A percentile compares a stretch with the other conserved stretches of the same genome.
These are phyloP conservation scores for Rhynchomys soricoides DNA, from an alignment of 2,113 vertebrate genomes.

Conservation along the genomic window DNA sequence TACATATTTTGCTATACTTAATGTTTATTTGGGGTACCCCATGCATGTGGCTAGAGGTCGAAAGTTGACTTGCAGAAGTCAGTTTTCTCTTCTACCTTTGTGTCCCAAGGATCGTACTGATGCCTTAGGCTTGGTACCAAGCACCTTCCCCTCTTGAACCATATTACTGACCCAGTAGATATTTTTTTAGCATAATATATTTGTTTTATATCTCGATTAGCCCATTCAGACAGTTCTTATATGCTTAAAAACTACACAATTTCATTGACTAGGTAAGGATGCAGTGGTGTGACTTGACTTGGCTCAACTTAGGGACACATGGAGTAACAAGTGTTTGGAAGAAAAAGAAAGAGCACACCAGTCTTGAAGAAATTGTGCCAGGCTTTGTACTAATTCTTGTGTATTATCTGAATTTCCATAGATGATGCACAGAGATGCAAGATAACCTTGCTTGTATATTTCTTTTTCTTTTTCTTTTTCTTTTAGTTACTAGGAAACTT, in stretches of 20 bases:
- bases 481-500: slow-evolving; percentile 95
- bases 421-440: neutral
- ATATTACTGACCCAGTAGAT: neutral
- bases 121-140: neutral
- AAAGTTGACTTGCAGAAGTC: neutral
- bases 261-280: slow-evolving; percentile 27
- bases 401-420: neutral
- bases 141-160: neutral
- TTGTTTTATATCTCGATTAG: slow-evolving; percentile 4
- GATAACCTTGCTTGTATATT: neutral
- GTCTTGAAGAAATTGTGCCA: neutral
- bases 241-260: neutral
- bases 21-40: no score
- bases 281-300: neutral
- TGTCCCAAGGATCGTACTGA: neutral
- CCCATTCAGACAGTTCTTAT: slow-evolving; percentile 29
- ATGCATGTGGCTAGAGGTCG: neutral
- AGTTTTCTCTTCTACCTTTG: neutral
- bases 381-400: neutral
- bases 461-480: slow-evolving; percentile 34
- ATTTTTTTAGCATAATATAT: neutral
- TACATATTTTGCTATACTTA: neutral
- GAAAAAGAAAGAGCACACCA: neutral
- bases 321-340: neutral
- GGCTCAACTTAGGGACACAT: slow-evolving; percentile 10